Conservation (phyloP, 1,140 invertebrate species). For the Aphaenogaster ashmeadi region DNA sequence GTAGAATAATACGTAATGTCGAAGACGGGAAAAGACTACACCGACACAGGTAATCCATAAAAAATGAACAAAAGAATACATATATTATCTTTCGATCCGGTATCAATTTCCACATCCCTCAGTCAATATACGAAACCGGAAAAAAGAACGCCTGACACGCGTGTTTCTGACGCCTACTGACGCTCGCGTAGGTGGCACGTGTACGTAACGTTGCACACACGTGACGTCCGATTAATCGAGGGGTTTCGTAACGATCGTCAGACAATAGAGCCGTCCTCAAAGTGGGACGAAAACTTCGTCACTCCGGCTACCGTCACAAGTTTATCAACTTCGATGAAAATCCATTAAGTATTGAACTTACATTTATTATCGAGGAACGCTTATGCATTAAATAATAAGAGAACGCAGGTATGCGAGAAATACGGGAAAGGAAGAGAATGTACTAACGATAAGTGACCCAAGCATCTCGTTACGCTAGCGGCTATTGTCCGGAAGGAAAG, state of each 20-base stretch:
- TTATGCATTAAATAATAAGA: background rate
- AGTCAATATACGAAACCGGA: slow-evolving; percentile 3
- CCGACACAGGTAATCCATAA: background rate
- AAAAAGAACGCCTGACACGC: slow-evolving; percentile 29
- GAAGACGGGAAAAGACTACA: background rate
- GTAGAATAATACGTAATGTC: background rate
- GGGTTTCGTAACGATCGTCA: slow-evolving; percentile 62
- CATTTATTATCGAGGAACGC: background rate
- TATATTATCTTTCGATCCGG: background rate
- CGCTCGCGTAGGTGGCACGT: slow-evolving; percentile 44
- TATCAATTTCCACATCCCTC: slow-evolving; percentile 31
- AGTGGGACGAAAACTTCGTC: slow-evolving; percentile 24
- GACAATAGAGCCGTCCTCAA: slow-evolving; percentile 51
- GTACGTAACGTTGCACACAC: slow-evolving; percentile 2
- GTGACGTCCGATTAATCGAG: slow-evolving; percentile 47
- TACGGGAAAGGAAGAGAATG: background rate
- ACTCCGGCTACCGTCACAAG: background rate
- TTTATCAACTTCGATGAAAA: background rate
- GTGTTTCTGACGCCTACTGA: slow-evolving; percentile 60
- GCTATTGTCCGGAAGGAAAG: background rate
- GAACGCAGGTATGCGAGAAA: background rate
- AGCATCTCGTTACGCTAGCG: background rate
- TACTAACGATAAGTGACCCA: background rate
- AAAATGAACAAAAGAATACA: background rate
- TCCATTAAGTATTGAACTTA: background rate